Evolutionary conservation across 2,797 vertebrate genomes (phyloP).

Genomic region (Lithobates sylvaticus): DNA sequence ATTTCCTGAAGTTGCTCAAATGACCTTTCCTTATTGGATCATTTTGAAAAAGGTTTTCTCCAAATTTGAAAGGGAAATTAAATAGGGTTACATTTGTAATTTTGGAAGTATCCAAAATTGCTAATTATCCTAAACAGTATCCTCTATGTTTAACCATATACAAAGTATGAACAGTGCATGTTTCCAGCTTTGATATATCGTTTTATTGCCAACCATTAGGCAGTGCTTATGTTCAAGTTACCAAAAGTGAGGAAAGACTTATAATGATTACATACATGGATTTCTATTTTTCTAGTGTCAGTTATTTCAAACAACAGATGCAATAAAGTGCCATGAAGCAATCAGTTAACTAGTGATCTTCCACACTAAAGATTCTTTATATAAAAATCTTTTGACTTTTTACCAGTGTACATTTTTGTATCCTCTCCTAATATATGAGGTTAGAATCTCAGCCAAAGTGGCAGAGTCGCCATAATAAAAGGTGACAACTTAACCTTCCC

Average conservation of each 20-base stretch:
- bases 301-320: constrained; percentile 24
- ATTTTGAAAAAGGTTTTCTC: neutral
- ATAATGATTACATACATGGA: constrained; percentile 38
- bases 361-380: neutral
- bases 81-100: neutral
- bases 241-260: neutral
- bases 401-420: neutral
- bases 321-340: constrained; percentile 7
- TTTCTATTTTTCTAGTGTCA: constrained; percentile 40
- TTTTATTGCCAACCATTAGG: neutral
- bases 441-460: too few species aligned
- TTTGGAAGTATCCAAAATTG: neutral
- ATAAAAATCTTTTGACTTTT: neutral
- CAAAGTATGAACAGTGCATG: neutral
- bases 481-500: too few species aligned
- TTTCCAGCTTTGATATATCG: neutral
- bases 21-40: neutral
- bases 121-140: neutral
- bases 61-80: neutral
- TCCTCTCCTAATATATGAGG: too few species aligned
- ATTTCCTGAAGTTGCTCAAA: neutral
- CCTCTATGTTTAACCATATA: neutral
- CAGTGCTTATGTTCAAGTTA: constrained; percentile 18
- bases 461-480: too few species aligned
- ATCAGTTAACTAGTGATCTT: constrained; percentile 17